Evolutionary conservation across 2,888 invertebrate genomes (phyloP).

Genomic region (Dryadula phaetusa): DNA sequence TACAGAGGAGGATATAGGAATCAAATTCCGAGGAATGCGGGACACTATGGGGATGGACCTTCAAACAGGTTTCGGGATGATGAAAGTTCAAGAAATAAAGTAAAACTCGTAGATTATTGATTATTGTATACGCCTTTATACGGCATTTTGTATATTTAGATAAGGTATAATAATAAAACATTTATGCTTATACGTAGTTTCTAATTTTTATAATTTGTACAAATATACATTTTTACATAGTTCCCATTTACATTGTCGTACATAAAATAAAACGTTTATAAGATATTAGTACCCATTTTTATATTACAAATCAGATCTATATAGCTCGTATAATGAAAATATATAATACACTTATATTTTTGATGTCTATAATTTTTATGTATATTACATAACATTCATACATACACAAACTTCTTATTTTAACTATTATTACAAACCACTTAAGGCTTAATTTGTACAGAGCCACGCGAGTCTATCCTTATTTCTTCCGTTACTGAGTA

Average conservation of each 20-base stretch:
- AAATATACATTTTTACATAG: constrained; percentile 35
- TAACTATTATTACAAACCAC: no score
- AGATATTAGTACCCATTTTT: neutral
- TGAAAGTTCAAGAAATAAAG: constrained; percentile 57
- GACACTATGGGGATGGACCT: constrained; percentile 48
- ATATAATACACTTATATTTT: no score
- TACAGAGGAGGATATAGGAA: constrained; percentile 62
- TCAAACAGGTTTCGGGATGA: constrained; percentile 45
- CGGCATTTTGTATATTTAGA: constrained; percentile 37
- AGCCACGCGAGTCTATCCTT: neutral
- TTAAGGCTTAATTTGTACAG: neutral
- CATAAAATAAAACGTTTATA: neutral
- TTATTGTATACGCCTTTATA: constrained; percentile 30
- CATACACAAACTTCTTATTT: no score
- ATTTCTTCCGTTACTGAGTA: no score
- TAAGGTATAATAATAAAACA: constrained; percentile 45
- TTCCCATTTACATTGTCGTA: constrained; percentile 11
- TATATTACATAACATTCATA: no score
- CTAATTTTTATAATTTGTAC: constrained; percentile 23
- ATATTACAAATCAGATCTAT: no score
- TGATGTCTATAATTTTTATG: no score
- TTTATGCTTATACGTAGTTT: constrained; percentile 28
- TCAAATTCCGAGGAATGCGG: constrained; percentile 48
- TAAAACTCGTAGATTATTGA: constrained; percentile 76
- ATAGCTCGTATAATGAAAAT: no score